Base-by-base conservation (phyloP, 2,797 vertebrate species). In the Fistularia tabacaria region DNA sequence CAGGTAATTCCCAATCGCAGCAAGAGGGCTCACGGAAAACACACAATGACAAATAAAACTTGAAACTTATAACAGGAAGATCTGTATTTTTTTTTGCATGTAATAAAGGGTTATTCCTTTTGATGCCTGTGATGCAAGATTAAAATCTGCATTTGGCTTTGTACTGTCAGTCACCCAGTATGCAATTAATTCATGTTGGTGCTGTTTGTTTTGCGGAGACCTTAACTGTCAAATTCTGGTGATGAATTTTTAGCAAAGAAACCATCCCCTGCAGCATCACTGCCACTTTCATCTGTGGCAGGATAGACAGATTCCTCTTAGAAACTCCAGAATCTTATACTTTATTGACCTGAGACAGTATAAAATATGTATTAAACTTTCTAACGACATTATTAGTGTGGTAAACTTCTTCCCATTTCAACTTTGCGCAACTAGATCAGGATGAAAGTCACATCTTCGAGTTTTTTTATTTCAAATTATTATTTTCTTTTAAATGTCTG, bases 261-360 rank as follows among this genome's bases (percentile, higher is more conserved):
- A 25, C 47, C 61, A 51, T 47, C n/a, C 13, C 41, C 47, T 66
- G 46, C 54, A 38, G 51, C 48, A 52, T 65, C 66, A 56, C 12
- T 45, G 36, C 42, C 36, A 10, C 8, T 7, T 36, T 55, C 3
- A 25, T 40, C 7, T 67, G 25, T n/a, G 44, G 45, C 36, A 47
- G 15, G 7, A 40, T 39, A 61, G 40, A 50, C 9, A 48, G 49
- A 59, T 37, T 56, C 38, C 10, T 44, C 25, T 14, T 11, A n/a
- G 8, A 14, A 66, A 10, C 10, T 9, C n/a, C 11, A 8, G 40
- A 0, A 46, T 48, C 10, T 15, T 3, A 14, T 6, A 36, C 46
- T 63, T 51, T 7, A 9, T 51, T 49, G 9, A 5, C 11, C 38
- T 38, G 7, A 47, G 36, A 49, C 36, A 7, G 6, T 8, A 15